Evolutionary conservation across 2,888 invertebrate species (phyloP), one percentile per base, ranked within the genome.

Genomic region (Barypeithes pellucidus): DNA sequence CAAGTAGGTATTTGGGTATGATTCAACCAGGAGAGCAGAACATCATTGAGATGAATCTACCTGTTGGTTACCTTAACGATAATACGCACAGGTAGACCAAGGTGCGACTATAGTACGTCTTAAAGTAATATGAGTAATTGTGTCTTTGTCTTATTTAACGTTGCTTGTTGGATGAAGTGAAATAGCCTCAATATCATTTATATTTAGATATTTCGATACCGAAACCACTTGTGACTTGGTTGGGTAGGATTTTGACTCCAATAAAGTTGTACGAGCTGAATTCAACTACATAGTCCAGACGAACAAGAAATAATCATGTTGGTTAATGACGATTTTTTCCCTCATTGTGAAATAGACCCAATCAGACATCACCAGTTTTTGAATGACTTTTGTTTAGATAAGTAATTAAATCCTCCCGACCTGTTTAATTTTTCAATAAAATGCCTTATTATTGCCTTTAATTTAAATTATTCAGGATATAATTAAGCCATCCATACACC

Each of bases 1-100:
- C 70, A 72, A 76, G 78, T 77, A 77, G 78, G 78, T 77, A 78
- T 70, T 71, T 73, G 75, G 78, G 78, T 79, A 76, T 71, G 59
- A 61, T 20, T 18, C 12, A 63, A 74, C 18, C 52, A 76, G 78
- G 79, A 74, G 47, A 72, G 54, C 75, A 78, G 67, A 67, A 75
- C 60, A 70, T 61, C 14, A n/a, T 63, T 68, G 62, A 11, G 20
- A 24, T 20, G 14, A 18, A 41, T 52, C 9, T 36, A 66, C 71
- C 65, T 71, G 65, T 66, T 18, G 67, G 33, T 33, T 33, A 57
- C 54, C 16, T 57, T 57, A 33, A 52, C n/a, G 14, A 33, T 57
- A 57, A 18, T 18, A 4, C 29, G 60, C 52, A 29, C 43, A 43
- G 57, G 61, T 61, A 61, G 20, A 41, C 43, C 9, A 16, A 45